These are phyloP conservation scores for Elephas maximus DNA, from an alignment of 2,113 vertebrate species.

Conservation along the genomic window DNA sequence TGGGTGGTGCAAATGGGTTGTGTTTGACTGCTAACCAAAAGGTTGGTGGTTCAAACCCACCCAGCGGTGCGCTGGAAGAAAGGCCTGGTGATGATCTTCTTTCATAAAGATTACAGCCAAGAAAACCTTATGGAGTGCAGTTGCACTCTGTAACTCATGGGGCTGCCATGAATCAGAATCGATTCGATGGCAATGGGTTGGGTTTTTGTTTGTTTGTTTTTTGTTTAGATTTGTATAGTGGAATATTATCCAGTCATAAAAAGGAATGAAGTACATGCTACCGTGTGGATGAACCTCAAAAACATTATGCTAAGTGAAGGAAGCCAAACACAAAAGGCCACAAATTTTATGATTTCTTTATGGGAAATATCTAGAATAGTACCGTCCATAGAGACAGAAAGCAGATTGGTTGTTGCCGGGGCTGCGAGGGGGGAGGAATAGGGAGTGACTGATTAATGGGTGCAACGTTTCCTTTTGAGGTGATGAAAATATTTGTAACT, in stretches of 20 bases:
- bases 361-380: neutral
- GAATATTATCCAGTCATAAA: neutral
- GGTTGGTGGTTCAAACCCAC: neutral
- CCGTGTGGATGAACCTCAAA: neutral
- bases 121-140: neutral
- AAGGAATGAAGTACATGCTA: neutral
- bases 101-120: neutral
- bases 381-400: slow-evolving; percentile 34
- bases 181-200: neutral
- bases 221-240: neutral
- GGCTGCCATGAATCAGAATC: neutral
- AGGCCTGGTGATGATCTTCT: neutral
- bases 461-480: neutral
- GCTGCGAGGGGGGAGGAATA: neutral
- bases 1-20: neutral
- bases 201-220: neutral
- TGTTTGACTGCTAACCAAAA: neutral
- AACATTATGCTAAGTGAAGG: slow-evolving; percentile 21
- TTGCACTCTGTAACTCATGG: neutral
- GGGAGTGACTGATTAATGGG: neutral
- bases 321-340: slow-evolving; percentile 10
- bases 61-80: neutral
- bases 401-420: neutral
- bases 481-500: slow-evolving; percentile 8
- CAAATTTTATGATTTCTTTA: neutral